Evolutionary conservation across 2,888 invertebrate species (phyloP).

Genomic region (Eupsilia transversa): DNA sequence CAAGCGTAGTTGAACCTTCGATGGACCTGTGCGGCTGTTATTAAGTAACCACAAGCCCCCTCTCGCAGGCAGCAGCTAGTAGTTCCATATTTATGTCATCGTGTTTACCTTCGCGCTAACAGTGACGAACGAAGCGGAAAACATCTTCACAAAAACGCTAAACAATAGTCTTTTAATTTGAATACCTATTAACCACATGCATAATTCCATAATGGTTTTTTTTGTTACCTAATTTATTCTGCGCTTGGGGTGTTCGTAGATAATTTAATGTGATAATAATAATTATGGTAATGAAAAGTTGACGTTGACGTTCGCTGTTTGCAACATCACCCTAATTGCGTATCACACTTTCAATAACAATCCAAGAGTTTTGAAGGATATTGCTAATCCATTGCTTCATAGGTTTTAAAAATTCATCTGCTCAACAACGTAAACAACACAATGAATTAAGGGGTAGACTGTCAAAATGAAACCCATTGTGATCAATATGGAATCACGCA

Average conservation of each 20-base stretch:
- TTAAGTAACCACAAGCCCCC: too few species aligned
- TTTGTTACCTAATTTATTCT: slow-evolving; percentile 5
- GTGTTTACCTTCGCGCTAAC: background rate
- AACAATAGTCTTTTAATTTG: slow-evolving; percentile 49
- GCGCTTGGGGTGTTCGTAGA: background rate
- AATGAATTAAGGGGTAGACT: too few species aligned
- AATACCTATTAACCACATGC: slow-evolving; percentile 6
- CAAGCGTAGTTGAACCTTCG: background rate
- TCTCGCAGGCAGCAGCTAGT: background rate
- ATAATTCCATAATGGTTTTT: slow-evolving; percentile 21
- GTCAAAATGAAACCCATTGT: too few species aligned
- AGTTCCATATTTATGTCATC: background rate
- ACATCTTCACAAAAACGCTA: slow-evolving; percentile 27
- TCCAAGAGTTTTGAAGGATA: too few species aligned
- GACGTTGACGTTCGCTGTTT: background rate
- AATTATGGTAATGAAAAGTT: background rate
- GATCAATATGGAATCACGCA: too few species aligned
- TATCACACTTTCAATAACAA: too few species aligned
- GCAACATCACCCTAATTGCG: background rate
- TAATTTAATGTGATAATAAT: background rate
- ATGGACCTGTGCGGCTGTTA: background rate
- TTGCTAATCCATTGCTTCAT: too few species aligned
- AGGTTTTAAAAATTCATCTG: too few species aligned
- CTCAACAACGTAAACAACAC: too few species aligned
- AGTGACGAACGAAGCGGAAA: slow-evolving; percentile 32